A percentile compares a stretch with the other conserved stretches of the same genome.
Evolutionary conservation across 2,797 vertebrate species (phyloP).

Genomic region (Etheostoma perlongum): DNA sequence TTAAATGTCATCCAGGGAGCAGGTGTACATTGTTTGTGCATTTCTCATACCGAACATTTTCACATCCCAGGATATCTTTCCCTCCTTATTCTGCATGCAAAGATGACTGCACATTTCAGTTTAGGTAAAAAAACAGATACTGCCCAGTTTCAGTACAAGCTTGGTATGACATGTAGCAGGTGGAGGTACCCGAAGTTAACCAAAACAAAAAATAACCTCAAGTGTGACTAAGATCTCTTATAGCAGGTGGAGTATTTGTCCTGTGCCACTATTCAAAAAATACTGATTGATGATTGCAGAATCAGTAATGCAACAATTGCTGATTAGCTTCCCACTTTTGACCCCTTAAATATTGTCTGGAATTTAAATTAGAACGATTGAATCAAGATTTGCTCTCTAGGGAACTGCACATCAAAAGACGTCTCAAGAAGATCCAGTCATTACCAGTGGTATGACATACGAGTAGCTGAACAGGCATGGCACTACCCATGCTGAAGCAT

Average conservation of each 20-base stretch:
- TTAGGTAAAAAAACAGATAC: not conserved
- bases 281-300: constrained; percentile 33
- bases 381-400: constrained; percentile 33
- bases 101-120: not conserved
- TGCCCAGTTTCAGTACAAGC: not conserved
- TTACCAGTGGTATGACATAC: constrained; percentile 45
- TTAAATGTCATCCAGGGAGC: constrained; percentile 17
- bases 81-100: not conserved
- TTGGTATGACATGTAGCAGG: not conserved
- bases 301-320: constrained; percentile 29
- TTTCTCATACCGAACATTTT: not conserved
- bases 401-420: constrained; percentile 55
- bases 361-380: constrained; percentile 54
- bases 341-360: constrained; percentile 38
- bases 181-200: not conserved
- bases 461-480: constrained; percentile 44
- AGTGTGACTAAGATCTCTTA: constrained; percentile 5
- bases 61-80: too few species aligned
- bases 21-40: not conserved
- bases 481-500: constrained; percentile 41
- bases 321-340: constrained; percentile 45
- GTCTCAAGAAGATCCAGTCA: constrained; percentile 43
- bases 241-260: constrained; percentile 12
- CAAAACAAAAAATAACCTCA: not conserved
- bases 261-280: constrained; percentile 14